Base-by-base conservation (phyloP, 1,140 invertebrate genomes). In the Cotesia vestalis region DNA sequence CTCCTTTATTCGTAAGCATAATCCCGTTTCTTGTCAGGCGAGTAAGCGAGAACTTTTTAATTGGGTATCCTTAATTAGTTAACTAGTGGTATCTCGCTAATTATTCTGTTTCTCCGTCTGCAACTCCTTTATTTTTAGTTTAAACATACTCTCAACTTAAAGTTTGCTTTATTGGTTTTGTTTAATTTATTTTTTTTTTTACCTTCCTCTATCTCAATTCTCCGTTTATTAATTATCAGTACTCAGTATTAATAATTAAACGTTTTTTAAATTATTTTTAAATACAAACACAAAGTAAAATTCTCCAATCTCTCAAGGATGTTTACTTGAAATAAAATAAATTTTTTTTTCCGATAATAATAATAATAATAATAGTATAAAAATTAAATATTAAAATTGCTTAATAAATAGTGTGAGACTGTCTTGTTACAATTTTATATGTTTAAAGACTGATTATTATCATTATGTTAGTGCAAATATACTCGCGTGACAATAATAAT, bases 11-110 rank as follows among this genome's bases (percentile, higher is more conserved):
- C 60, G 17, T 55, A 53, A 55, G 69, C 57, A 51, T 68, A 73
- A 38, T 67, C 66, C 4, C 60, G 59, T 40, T 27, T 55, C 46
- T 17, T 14, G 66, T 72, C 68, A 73, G 76, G 75, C 40, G 40
- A 73, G 66, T 60, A 78, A 83, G 80, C 75, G 83, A 79, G 75
- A 86, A 86, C 81, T 86, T 86, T 86, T 86, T 86, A 86, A 86
- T 86, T 86, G 85, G 84, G 81, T 76, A 81, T 80, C 81, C 79
- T 82, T 86, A 86, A 86, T 86, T 85, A 86, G 84, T 84, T 82
- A 84, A 81, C 83, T 77, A 81, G 79, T 77, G 63, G 81, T 83
- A 79, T 78, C 80, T 79, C 78, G 76, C 80, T 86, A 86, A 86
- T 86, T 86, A 86, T 85, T 83, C 84, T 79, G 80, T 82, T 83